A percentile compares a stretch with the other conserved stretches of the same genome.
Conservation (phyloP, 2,113 vertebrate genomes). For the Otocyon megalotis region DNA sequence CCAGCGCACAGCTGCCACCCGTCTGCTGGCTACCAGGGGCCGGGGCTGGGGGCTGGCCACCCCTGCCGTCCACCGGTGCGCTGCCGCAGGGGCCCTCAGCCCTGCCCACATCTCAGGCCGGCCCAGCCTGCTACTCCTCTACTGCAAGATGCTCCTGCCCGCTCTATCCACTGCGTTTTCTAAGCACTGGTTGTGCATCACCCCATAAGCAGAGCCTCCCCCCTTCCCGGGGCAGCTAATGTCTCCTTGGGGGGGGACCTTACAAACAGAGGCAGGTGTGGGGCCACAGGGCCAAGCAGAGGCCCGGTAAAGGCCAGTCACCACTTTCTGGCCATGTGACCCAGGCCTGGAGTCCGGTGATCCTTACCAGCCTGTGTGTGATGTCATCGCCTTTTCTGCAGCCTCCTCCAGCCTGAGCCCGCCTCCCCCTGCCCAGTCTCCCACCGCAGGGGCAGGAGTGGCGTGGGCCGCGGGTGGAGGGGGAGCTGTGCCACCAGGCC, state of each 20-base stretch:
- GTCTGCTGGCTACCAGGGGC: neutral
- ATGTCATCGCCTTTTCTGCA: too few species aligned
- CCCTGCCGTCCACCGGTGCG: neutral
- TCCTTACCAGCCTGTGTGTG: neutral
- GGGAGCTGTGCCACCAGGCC: fast-evolving
- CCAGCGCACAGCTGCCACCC: neutral
- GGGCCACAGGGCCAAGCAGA: neutral
- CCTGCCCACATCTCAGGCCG: neutral
- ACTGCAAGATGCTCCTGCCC: neutral
- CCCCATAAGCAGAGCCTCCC: neutral
- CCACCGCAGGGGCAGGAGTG: neutral
- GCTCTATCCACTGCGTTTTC: neutral
- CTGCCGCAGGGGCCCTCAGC: neutral
- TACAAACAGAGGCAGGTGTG: too few species aligned
- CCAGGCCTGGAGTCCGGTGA: neutral
- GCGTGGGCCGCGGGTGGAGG: fast-evolving
- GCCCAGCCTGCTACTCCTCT: neutral
- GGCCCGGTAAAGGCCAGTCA: neutral
- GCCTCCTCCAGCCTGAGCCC: neutral
- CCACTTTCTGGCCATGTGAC: neutral
- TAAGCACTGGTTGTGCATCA: too few species aligned
- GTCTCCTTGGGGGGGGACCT: neutral
- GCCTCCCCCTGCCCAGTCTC: neutral
- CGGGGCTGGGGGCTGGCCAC: neutral
- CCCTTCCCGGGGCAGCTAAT: neutral